Evolutionary conservation across 2,797 vertebrate species (phyloP), one percentile per base, ranked within the genome.

Genomic region (Takifugu rubripes): DNA sequence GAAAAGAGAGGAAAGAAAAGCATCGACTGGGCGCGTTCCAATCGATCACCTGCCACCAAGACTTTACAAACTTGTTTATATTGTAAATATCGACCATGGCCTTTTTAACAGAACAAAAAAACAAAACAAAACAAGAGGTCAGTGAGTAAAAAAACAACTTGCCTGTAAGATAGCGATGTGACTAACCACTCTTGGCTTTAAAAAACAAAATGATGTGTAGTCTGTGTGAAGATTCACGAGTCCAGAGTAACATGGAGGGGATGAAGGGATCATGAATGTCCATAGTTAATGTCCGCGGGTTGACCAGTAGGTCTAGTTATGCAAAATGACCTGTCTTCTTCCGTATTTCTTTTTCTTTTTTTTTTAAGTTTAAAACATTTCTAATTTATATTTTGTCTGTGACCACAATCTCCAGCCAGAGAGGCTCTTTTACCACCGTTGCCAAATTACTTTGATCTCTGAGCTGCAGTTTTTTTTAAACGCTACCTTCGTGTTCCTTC

Each of bases 21-120:
- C 54, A 5, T 11, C 0, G 25, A 54, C 11, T 56, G 49, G 21
- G 59, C 72, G 29, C 49, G 56, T 53, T 70, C 48, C n/a, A 59
- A 57, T 57, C 79, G 66, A 56, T 57, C 69, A 36, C 26, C 43
- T 26, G 2, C 66, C 52, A 86, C 90, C 74, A 84, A 65, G 83
- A 91, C 78, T 68, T 7, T 86, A 90, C 36, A 72, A 68, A 81
- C 83, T 83, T 98, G 94, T 98, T 88, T 83, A 98, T 95, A 97
- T 83, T 98, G 97, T 98, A 97, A 92, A 98, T 96, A 98, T 49
- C 54, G 89, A 80, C 85, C 91, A 92, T 68, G 87, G 92, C 93
- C 94, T 96, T 98, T 97, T 96, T 94, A 96, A 93, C 91, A 66
- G 60, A 81, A 53, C 61, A 79, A 85, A 47, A 60, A 77, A 58